Conservation (phyloP, 2,888 invertebrate species). For the Aleiodes leptofemur region DNA sequence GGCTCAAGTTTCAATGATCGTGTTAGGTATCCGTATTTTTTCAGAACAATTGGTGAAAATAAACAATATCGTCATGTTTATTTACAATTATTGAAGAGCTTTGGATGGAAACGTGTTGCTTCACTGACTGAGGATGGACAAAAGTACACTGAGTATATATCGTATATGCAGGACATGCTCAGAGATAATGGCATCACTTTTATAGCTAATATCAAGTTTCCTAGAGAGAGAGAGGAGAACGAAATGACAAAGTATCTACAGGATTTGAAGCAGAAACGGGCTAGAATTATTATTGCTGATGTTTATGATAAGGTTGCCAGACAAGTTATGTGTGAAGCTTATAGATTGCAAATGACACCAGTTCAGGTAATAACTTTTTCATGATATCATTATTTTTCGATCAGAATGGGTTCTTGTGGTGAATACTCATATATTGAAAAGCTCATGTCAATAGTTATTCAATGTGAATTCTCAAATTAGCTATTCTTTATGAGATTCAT, state of each 20-base stretch:
- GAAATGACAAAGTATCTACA: constrained; percentile 82
- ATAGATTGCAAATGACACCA: constrained; percentile 82
- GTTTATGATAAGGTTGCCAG: constrained; percentile 85
- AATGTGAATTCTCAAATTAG: too few relatives aligned
- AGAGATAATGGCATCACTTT: constrained; percentile 81
- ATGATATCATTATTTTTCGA: too few relatives aligned
- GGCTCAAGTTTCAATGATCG: constrained; percentile 84
- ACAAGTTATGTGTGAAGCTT: constrained; percentile 89
- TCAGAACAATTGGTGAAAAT: constrained; percentile 87
- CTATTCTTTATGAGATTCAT: too few relatives aligned
- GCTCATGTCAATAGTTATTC: too few relatives aligned
- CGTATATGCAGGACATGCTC: constrained; percentile 82
- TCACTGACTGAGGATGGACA: constrained; percentile 88
- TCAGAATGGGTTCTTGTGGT: too few relatives aligned
- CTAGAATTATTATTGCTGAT: constrained; percentile 88
- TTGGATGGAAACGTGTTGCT: constrained; percentile 85
- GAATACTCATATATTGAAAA: too few relatives aligned
- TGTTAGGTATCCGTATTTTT: constrained; percentile 85
- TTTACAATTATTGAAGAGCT: constrained; percentile 78
- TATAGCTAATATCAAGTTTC: constrained; percentile 83
- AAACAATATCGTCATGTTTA: constrained; percentile 84
- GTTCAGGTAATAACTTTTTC: constrained; percentile 66
- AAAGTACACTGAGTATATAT: constrained; percentile 86
- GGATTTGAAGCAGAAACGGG: constrained; percentile 81
- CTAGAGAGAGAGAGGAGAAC: constrained; percentile 77